Evolutionary conservation across 2,113 vertebrate species (phyloP), one percentile per base, ranked within the genome.

Genomic region (Cyanoliseus patagonus): DNA sequence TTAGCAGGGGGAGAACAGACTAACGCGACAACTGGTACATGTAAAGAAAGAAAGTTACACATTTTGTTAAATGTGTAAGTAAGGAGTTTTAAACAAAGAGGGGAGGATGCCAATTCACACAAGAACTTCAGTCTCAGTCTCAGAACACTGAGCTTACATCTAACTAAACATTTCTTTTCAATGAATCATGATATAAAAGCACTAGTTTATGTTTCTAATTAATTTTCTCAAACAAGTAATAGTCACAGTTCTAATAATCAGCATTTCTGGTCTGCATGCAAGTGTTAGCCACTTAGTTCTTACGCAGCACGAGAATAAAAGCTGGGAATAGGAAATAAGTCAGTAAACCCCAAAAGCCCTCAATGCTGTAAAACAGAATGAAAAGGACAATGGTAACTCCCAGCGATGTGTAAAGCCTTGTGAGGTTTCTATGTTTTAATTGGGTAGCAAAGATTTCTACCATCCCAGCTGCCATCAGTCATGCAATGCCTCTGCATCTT

Each of bases 401-500:
- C 69, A 94, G 83, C 12, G 69, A 49, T 27, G 33, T 1, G 3
- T 59, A 88, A 84, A 92, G 62, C 87, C 77, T 46, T 57, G 1
- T 4, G 31, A 52, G 35, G 24, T 8, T 86, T 18, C 6, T 10
- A 24, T 49, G 24, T 52, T 92, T 80, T 85, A 88, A 77, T 1
- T 66, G 67, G 72, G 63, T 11, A 67, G 42, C 46, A 81, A 46
- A 69, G 51, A 63, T n/a, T 73, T n/a, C 63, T 66, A 17, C 75
- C 63, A 4, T 47, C 59, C 17, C 53, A 66, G 57, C 41, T 74
- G 28, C 17, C 46, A 39, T 37, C 46, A 47, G 3, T 28, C 23
- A 19, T 5, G 1, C 0, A 23, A 68, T 15, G 10, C 31, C 47
- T 79, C 1, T 35, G 0, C 64, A 42, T 31, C n/a, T 18, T 66